A percentile compares a stretch with the other conserved stretches of the same genome.
Conservation (phyloP, 2,113 vertebrate species). For the Periophthalmodon schlosseri region DNA sequence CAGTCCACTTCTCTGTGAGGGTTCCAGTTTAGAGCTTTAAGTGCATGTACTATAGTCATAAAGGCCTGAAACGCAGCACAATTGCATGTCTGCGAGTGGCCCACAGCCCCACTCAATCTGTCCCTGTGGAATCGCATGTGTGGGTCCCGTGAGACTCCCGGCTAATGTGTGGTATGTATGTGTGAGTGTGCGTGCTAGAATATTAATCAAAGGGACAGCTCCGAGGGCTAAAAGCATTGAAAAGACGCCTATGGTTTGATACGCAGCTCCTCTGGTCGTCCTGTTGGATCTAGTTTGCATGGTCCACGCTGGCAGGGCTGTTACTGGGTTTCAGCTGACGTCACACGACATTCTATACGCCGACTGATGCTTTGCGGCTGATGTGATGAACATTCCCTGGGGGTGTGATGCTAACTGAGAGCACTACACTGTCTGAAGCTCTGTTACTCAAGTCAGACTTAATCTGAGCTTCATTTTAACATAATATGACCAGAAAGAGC, state of each 20-base stretch:
- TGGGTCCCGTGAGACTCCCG: conserved; percentile 33
- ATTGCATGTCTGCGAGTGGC: conserved; percentile 34
- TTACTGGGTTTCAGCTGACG: neutral
- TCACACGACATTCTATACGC: too few species aligned
- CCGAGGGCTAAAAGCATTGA: conserved; percentile 44
- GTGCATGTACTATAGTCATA: conserved; percentile 1
- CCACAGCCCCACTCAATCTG: conserved; percentile 30
- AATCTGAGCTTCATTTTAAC: too few species aligned
- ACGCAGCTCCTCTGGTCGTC: conserved; percentile 8
- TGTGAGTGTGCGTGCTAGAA: conserved; percentile 33
- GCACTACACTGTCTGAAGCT: too few species aligned
- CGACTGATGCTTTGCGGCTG: too few species aligned
- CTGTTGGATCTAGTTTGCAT: conserved; percentile 18
- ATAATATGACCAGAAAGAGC: too few species aligned
- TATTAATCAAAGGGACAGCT: conserved; percentile 59
- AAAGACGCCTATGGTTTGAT: conserved; percentile 14
- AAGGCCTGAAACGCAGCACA: conserved; percentile 22
- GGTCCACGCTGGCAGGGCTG: neutral
- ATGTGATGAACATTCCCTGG: too few species aligned
- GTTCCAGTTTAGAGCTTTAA: conserved; percentile 15
- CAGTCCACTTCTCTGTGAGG: neutral
- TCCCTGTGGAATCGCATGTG: conserved; percentile 37
- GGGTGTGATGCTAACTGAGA: too few species aligned
- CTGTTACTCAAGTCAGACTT: too few species aligned
- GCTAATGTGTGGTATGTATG: conserved; percentile 40